Conservation (phyloP, 2,113 vertebrate species). For the Heterochromis multidens region DNA sequence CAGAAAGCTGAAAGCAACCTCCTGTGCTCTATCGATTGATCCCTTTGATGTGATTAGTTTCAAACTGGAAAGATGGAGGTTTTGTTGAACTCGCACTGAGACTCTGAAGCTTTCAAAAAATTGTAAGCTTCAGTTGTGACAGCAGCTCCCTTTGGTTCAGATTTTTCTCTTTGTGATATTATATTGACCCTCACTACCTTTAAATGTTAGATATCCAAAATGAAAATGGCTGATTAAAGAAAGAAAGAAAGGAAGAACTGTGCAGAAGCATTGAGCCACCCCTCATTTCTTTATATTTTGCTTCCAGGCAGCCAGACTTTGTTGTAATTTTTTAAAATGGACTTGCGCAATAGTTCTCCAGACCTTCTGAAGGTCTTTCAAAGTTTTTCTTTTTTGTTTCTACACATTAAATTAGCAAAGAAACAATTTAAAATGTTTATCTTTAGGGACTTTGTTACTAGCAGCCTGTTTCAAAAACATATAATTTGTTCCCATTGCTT, state of each 20-base stretch:
- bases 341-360: too few species aligned
- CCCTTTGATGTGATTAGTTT: constrained; percentile 7
- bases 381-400: too few species aligned
- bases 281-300: too few species aligned
- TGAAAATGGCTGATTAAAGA: not conserved
- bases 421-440: too few species aligned
- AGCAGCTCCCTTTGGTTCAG: not conserved
- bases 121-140: not conserved
- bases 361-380: too few species aligned
- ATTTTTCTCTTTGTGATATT: not conserved
- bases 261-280: not conserved
- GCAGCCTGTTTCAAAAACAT: too few species aligned
- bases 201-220: not conserved
- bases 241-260: not conserved
- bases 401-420: too few species aligned
- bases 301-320: too few species aligned
- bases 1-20: not conserved
- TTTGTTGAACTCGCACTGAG: not conserved
- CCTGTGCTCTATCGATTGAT: not conserved
- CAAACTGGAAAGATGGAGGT: not conserved
- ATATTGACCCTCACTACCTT: not conserved
- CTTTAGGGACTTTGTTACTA: too few species aligned
- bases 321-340: too few species aligned
- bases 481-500: too few species aligned
- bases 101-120: not conserved